Evolutionary conservation across 2,888 invertebrate genomes (phyloP).

Genomic region (Drosophila ezoana): DNA sequence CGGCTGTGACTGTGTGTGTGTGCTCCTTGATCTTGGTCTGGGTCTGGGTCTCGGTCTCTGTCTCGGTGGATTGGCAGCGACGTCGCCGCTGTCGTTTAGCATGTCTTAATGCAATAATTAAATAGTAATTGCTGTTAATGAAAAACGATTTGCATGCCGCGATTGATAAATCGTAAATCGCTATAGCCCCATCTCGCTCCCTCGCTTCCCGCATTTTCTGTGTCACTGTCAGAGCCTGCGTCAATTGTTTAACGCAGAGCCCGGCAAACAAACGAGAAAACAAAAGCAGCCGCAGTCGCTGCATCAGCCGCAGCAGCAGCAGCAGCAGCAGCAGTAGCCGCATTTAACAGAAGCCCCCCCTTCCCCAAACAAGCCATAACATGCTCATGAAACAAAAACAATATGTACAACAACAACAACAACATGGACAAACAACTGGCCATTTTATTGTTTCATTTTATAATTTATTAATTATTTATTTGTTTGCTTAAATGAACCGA

Average conservation of each 20-base stretch:
- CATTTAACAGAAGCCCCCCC: neutral
- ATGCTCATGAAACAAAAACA: constrained; percentile 3
- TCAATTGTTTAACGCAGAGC: constrained; percentile 45
- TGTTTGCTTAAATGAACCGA: constrained; percentile 34
- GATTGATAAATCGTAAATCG: constrained; percentile 37
- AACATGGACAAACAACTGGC: constrained; percentile 16
- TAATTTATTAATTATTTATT: constrained; percentile 67
- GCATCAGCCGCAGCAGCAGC: constrained; percentile 2
- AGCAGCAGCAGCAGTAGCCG: neutral
- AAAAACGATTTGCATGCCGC: constrained; percentile 57
- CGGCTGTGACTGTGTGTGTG: neutral
- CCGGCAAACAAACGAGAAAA: constrained; percentile 44
- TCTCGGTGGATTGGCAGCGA: constrained; percentile 33
- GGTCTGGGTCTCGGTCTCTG: constrained; percentile 25
- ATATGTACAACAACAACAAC: neutral
- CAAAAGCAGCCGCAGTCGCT: constrained; percentile 26
- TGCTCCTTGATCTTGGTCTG: constrained; percentile 37
- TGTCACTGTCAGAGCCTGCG: constrained; percentile 41
- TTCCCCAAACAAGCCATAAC: constrained; percentile 8
- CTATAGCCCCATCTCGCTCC: constrained; percentile 1
- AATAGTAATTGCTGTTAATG: constrained; percentile 65
- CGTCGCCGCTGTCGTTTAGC: constrained; percentile 46
- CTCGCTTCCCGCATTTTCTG: constrained; percentile 19
- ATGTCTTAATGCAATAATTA: constrained; percentile 60
- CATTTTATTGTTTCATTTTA: constrained; percentile 46